Evolutionary conservation across 2,888 invertebrate genomes (phyloP).

Genomic region (Aphodius sticticus): DNA sequence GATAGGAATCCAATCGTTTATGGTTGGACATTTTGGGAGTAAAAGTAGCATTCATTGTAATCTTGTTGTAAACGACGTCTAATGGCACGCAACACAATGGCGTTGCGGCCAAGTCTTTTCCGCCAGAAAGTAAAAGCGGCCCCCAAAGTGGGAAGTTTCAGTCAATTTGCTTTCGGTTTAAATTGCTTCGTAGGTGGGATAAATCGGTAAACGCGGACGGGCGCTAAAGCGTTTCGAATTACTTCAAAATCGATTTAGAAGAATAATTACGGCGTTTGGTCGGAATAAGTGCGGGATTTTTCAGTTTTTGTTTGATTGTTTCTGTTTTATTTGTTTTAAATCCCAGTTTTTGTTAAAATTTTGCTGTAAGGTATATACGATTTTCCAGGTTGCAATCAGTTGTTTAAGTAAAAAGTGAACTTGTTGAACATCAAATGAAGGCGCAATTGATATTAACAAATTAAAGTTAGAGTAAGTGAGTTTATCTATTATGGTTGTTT

Average conservation of each 20-base stretch:
- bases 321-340: too few species aligned
- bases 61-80: background rate
- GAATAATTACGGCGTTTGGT: background rate
- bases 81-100: background rate
- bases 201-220: background rate
- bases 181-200: background rate
- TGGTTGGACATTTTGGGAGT: background rate
- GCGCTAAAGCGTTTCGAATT: background rate
- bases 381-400: too few species aligned
- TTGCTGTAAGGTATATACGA: too few species aligned
- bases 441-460: too few species aligned
- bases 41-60: background rate
- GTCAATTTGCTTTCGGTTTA: background rate
- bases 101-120: background rate
- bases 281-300: too few species aligned
- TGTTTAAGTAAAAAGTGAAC: too few species aligned
- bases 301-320: too few species aligned
- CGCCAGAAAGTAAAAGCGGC: background rate
- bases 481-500: too few species aligned
- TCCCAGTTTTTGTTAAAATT: too few species aligned
- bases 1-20: too few species aligned
- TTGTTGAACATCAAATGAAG: too few species aligned
- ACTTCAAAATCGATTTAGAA: background rate
- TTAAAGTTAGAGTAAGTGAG: too few species aligned
- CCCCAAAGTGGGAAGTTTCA: background rate